A percentile compares a stretch with the other conserved stretches of the same genome.
phyloP scores from a whole-genome alignment of 2,113 vertebrate genomes.

The Mixornis gularis region DNA sequence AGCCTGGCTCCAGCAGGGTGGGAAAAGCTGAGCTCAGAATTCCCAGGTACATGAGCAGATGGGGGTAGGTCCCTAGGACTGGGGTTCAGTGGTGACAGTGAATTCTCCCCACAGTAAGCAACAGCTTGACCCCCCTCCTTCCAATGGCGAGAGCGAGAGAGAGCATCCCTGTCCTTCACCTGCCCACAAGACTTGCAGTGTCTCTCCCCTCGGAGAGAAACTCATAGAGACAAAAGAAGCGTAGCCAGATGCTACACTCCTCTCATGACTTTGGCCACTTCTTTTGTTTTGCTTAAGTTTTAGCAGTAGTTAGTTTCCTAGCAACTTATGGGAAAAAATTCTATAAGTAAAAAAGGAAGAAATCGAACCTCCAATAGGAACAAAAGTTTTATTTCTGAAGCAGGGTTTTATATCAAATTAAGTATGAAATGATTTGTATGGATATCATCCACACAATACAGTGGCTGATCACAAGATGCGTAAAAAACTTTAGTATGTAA shows the following conservation, averaged over 20 bases:
- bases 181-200: neutral
- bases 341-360: neutral
- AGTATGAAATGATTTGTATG: slow-evolving; percentile 51
- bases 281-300: neutral
- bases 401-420: slow-evolving; percentile 46
- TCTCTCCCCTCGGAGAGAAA: neutral
- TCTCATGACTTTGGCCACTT: neutral
- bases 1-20: neutral
- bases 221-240: neutral
- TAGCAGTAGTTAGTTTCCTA: neutral
- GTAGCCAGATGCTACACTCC: neutral
- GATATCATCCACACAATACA: neutral
- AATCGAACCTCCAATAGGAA: neutral
- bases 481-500: neutral
- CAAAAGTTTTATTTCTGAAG: slow-evolving; percentile 49
- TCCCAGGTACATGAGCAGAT: neutral
- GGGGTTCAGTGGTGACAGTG: neutral
- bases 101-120: neutral
- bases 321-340: neutral
- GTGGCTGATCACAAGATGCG: neutral
- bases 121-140: neutral
- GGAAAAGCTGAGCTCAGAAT: neutral
- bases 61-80: neutral
- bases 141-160: neutral
- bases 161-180: neutral